Evolutionary conservation across 2,888 invertebrate species (phyloP).

Genomic region (Zygogramma bicolorata): DNA sequence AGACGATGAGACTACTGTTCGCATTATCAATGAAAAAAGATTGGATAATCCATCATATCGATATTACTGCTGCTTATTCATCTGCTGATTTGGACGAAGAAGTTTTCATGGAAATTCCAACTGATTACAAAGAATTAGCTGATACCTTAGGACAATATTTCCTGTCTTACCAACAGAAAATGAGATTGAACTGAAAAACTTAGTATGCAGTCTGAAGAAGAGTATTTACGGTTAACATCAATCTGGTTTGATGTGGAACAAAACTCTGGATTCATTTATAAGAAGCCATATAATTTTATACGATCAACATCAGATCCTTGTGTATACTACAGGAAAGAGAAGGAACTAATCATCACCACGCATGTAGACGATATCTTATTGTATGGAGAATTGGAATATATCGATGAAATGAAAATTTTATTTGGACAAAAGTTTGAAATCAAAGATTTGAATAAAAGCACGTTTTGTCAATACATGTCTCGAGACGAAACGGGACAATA

Average conservation of each 20-base stretch:
- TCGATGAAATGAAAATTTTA: background rate
- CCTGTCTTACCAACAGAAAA: background rate
- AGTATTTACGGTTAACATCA: background rate
- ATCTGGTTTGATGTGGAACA: background rate
- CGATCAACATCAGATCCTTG: background rate
- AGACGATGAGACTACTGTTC: background rate
- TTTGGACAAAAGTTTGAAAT: background rate
- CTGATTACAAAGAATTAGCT: background rate
- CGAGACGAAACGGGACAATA: background rate
- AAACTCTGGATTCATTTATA: constrained; percentile 1
- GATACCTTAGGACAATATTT: background rate
- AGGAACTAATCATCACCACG: background rate
- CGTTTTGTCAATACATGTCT: background rate
- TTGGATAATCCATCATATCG: background rate
- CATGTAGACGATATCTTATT: background rate
- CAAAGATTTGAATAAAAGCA: background rate
- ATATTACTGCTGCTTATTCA: background rate
- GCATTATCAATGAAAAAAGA: background rate
- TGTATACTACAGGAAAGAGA: background rate
- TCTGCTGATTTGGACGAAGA: background rate
- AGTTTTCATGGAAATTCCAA: constrained; percentile 1
- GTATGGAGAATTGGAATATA: background rate
- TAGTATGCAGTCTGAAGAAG: background rate
- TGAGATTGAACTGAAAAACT: background rate
- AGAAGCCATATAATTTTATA: background rate